Percentiles rank a stretch among this genome's conserved stretches.
phyloP scores from a whole-genome alignment of 2,888 invertebrate species.

The Myopa tessellatipennis region DNA sequence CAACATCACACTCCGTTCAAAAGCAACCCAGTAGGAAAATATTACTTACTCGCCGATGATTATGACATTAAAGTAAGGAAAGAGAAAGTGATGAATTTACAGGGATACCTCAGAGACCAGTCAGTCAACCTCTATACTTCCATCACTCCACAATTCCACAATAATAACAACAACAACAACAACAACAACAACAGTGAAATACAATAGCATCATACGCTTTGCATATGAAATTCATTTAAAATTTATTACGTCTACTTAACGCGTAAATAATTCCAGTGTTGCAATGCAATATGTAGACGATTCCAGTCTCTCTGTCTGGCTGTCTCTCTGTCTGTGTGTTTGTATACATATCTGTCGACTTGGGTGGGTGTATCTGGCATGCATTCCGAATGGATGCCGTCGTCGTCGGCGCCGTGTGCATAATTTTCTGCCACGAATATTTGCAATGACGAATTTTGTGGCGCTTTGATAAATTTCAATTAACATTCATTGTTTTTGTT shows the following conservation, averaged over 20 bases:
- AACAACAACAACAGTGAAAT: not conserved
- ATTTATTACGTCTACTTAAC: conserved; percentile 53
- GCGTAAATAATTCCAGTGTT: conserved; percentile 54
- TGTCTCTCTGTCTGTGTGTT: not conserved
- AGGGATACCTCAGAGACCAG: too few species aligned
- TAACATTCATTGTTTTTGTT: conserved; percentile 54
- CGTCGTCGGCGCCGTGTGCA: not conserved
- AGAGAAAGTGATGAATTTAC: too few species aligned
- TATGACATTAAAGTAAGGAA: too few species aligned
- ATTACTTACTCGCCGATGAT: too few species aligned
- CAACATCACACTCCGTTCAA: too few species aligned
- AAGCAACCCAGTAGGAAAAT: too few species aligned
- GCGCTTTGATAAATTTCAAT: conserved; percentile 55
- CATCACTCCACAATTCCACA: not conserved
- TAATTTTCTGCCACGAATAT: conserved; percentile 24
- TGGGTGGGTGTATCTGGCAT: not conserved
- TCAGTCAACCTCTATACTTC: too few species aligned
- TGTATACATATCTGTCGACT: not conserved
- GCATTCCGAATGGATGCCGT: not conserved
- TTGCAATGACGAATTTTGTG: conserved; percentile 12
- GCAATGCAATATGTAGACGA: not conserved
- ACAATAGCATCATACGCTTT: conserved; percentile 1
- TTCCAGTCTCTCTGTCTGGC: not conserved
- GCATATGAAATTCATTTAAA: conserved; percentile 42
- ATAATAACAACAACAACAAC: not conserved